Base-by-base conservation (phyloP, 2,797 vertebrate genomes). In the Sciurus vulgaris region DNA sequence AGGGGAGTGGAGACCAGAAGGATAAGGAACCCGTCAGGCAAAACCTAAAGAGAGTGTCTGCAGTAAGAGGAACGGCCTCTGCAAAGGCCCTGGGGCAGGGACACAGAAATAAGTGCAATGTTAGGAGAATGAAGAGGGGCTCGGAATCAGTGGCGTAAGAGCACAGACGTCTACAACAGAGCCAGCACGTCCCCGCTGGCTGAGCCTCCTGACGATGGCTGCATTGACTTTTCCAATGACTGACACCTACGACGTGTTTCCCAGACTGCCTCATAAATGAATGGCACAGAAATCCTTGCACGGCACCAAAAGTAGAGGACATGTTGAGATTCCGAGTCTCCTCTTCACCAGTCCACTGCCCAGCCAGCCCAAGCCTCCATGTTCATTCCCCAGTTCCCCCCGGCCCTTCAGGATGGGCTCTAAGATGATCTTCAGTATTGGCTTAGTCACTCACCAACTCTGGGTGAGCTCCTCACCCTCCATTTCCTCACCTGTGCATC, bases 161-260 rank as follows among this genome's bases (percentile, higher is more conserved):
- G 44, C 2, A 0, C 33, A 26, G 82, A 22, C 5, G 1, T 7
- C 63, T 70, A 22, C 7, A n/a, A 28, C 9, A 2, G 5, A 24
- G 38, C 61, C 24, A 6, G 11, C 38, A 15, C 70, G 7, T 9
- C 1, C 11, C 5, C 49, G 24, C 63, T 1, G 4, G 3, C 5
- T 2, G 4, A 4, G 20, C 26, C 67, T 74, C 49, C 18, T 14
- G 2, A 24, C 10, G 1, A 33, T 0, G 4, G 9, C 20, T 22
- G 4, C 11, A 3, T 22, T 67, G 51, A 44, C 28, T 38, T 74
- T 33, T 38, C 26, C 22, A 3, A 3, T 3, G 35, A 83, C 26
- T n/a, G 82, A n/a, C 24, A 0, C 59, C 79, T n/a, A 24, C 38
- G 5, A 24, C 56, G 11, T 35, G 11, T 22, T 67, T 65, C 70